Conservation (phyloP, 2,113 vertebrate species). For the Otis tarda region DNA sequence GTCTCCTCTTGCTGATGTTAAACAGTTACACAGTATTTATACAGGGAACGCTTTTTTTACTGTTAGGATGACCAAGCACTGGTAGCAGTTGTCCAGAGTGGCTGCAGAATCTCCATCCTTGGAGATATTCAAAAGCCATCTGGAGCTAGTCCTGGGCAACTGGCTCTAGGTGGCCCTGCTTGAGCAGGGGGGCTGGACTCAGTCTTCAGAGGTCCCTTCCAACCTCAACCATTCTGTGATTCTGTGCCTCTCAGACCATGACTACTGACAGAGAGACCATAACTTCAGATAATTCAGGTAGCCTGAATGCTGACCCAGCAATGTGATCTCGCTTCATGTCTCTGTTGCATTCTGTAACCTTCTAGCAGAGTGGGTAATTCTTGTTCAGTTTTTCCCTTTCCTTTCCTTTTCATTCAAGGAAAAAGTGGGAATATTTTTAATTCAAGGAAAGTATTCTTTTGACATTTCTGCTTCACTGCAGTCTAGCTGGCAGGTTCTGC, state of each 20-base stretch:
- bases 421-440: background rate
- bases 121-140: background rate
- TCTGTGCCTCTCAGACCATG: background rate
- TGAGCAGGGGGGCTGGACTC: background rate
- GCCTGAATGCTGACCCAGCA: background rate
- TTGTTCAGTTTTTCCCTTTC: background rate
- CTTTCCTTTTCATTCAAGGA: background rate
- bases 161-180: background rate
- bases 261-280: background rate
- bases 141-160: background rate
- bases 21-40: background rate
- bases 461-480: background rate
- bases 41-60: background rate
- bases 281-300: background rate
- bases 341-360: background rate
- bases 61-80: background rate
- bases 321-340: background rate
- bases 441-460: background rate
- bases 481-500: background rate
- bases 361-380: background rate
- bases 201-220: background rate
- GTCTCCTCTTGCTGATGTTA: background rate
- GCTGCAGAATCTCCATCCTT: background rate
- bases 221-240: background rate
- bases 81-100: background rate